A percentile compares a stretch with the other conserved stretches of the same genome.
Conservation (phyloP, 2,797 vertebrate genomes). For the Argentina silus region DNA sequence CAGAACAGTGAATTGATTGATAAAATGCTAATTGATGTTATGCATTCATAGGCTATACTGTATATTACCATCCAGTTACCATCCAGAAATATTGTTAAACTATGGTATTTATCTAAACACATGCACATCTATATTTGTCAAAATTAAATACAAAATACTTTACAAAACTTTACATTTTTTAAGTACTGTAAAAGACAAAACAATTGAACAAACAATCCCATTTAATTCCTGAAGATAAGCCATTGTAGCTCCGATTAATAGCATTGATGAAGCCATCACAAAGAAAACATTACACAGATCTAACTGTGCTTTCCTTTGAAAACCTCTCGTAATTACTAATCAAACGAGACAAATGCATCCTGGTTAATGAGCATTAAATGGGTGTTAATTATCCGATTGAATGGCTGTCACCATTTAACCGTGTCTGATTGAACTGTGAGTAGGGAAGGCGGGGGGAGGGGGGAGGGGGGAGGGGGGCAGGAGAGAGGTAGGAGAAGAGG, state of each 20-base stretch:
- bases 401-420: slow-evolving; percentile 78
- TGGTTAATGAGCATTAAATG: slow-evolving; percentile 79
- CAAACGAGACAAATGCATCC: slow-evolving; percentile 77
- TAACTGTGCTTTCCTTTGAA: slow-evolving; percentile 66
- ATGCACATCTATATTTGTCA: too few species aligned
- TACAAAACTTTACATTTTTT: too few species aligned
- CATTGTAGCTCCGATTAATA: slow-evolving; percentile 54
- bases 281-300: slow-evolving; percentile 54
- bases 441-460: slow-evolving; percentile 34
- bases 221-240: background rate
- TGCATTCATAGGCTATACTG: too few species aligned
- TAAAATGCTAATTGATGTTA: too few species aligned
- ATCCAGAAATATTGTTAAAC: too few species aligned
- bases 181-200: too few species aligned
- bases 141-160: too few species aligned
- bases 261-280: slow-evolving; percentile 67
- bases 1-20: too few species aligned
- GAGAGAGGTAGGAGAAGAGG: slow-evolving; percentile 5
- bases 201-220: too few species aligned
- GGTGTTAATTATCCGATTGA: slow-evolving; percentile 82
- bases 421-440: slow-evolving; percentile 66
- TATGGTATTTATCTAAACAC: too few species aligned
- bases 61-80: too few species aligned
- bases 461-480: background rate
- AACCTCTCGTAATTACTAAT: slow-evolving; percentile 74